phyloP scores from a whole-genome alignment of 2,797 vertebrate species.

The Poeciliopsis presidionis region DNA sequence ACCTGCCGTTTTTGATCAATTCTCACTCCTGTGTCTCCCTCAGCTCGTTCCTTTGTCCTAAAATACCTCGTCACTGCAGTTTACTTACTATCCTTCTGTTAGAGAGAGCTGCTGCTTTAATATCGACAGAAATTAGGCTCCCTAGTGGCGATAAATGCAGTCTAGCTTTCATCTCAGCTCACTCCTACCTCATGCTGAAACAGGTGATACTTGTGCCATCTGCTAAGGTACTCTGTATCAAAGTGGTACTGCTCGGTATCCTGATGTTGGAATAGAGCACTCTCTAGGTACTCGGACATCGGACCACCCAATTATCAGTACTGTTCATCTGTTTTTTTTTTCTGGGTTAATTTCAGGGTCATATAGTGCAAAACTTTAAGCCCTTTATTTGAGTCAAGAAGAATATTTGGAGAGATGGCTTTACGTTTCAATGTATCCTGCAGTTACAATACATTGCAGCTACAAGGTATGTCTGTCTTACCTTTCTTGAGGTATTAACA shows the following conservation, averaged over 20 bases:
- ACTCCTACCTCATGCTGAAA: slow-evolving; percentile 10
- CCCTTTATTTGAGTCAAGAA: slow-evolving; percentile 26
- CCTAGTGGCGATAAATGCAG: slow-evolving; percentile 18
- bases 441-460: neutral
- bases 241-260: slow-evolving; percentile 8
- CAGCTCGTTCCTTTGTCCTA: slow-evolving; percentile 63
- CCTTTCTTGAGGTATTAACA: neutral
- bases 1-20: slow-evolving; percentile 79
- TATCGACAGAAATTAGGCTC: slow-evolving; percentile 16
- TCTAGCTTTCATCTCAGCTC: slow-evolving; percentile 10
- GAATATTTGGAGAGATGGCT: neutral
- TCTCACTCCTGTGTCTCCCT: slow-evolving; percentile 58
- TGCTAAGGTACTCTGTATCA: slow-evolving; percentile 11
- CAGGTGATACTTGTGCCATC: slow-evolving; percentile 8
- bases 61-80: slow-evolving; percentile 58
- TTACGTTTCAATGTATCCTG: neutral
- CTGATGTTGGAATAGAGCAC: slow-evolving; percentile 2
- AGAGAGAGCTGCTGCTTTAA: slow-evolving; percentile 27
- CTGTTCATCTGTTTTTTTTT: neutral
- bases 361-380: slow-evolving; percentile 22
- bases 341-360: slow-evolving; percentile 17
- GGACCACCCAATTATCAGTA: slow-evolving; percentile 4
- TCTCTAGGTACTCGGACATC: neutral
- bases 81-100: slow-evolving; percentile 36
- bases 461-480: neutral